These are phyloP conservation scores for Limenitis camilla DNA, from an alignment of 2,888 invertebrate genomes.

Conservation along the genomic window DNA sequence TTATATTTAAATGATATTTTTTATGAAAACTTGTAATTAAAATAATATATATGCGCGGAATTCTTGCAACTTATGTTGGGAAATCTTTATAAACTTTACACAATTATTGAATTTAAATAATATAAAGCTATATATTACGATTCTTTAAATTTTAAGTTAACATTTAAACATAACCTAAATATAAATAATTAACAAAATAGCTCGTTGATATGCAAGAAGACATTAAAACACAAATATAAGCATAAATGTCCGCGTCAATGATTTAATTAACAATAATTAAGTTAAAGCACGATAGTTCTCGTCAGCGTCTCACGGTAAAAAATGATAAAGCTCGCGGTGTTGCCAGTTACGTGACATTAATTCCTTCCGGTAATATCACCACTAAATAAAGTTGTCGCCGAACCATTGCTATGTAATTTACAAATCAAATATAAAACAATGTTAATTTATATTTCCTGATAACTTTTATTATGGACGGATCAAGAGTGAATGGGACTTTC, in stretches of 20 bases:
- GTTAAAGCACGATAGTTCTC: constrained; percentile 40
- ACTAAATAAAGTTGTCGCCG: constrained; percentile 17
- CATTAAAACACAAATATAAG: constrained; percentile 40
- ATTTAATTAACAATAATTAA: constrained; percentile 66
- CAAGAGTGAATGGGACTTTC: too few species aligned
- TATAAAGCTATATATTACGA: too few species aligned
- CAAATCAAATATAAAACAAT: constrained; percentile 17
- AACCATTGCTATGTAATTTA: constrained; percentile 9
- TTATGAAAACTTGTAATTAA: neutral
- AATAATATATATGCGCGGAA: too few species aligned
- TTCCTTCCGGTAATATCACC: constrained; percentile 29
- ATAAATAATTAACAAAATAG: constrained; percentile 15
- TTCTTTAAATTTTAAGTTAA: too few species aligned
- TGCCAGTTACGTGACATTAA: constrained; percentile 28
- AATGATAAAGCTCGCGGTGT: constrained; percentile 38
- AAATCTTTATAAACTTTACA: too few species aligned
- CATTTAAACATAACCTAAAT: neutral
- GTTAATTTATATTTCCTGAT: constrained; percentile 24
- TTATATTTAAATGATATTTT: neutral
- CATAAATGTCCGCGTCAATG: constrained; percentile 35
- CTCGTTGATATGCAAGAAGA: constrained; percentile 21
- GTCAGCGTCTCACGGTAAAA: constrained; percentile 50
- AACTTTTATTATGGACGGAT: constrained; percentile 10
- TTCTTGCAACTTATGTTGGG: too few species aligned
- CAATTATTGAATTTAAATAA: too few species aligned